Evolutionary conservation across 2,888 invertebrate genomes (phyloP).

Genomic region (Mactromeris polynyma): DNA sequence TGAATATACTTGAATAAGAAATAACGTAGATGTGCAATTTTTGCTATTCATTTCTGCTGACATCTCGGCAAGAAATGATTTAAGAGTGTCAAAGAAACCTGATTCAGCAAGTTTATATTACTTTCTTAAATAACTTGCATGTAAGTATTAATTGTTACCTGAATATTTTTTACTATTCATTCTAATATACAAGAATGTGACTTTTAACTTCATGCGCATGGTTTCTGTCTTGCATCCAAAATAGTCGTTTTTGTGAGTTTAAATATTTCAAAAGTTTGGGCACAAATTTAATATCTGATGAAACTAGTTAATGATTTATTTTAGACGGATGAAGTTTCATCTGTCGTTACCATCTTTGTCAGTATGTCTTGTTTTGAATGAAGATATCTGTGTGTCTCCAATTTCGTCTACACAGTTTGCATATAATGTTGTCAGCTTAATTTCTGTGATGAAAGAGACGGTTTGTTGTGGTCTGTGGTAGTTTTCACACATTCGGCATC

Average conservation of each 20-base stretch:
- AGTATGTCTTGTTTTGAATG: slow-evolving; percentile 19
- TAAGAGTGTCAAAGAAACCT: no score
- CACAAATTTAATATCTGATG: neutral
- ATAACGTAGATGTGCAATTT: no score
- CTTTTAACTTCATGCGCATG: no score
- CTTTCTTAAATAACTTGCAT: no score
- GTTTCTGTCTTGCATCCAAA: neutral
- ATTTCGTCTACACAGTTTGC: slow-evolving; percentile 34
- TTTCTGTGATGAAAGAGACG: slow-evolving; percentile 8
- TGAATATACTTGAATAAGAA: no score
- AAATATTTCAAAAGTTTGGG: neutral
- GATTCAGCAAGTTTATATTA: no score
- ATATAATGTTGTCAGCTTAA: slow-evolving; percentile 14
- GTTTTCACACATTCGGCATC: neutral
- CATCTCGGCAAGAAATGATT: no score
- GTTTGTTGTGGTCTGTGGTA: neutral
- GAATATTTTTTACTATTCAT: no score
- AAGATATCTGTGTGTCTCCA: neutral
- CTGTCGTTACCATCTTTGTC: slow-evolving; percentile 3
- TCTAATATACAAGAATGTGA: no score
- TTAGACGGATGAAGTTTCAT: slow-evolving; percentile 16
- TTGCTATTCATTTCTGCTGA: no score
- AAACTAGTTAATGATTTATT: slow-evolving; percentile 31
- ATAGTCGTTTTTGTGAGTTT: neutral
- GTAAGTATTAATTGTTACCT: no score